Conservation (phyloP, 1,140 invertebrate genomes). For the Cyrtorhinus lividipennis region DNA sequence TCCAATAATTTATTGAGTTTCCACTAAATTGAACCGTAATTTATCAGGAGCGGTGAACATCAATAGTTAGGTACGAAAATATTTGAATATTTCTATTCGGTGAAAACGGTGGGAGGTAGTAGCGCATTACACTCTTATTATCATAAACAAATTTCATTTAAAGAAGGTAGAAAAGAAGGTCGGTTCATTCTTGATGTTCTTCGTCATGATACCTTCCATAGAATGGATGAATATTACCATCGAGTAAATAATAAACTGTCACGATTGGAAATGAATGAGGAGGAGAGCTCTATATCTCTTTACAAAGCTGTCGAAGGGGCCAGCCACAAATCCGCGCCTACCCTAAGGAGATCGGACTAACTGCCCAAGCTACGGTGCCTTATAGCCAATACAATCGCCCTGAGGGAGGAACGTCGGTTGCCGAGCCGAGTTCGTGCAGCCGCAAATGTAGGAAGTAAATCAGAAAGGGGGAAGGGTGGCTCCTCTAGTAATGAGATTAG, state of each 20-base stretch:
- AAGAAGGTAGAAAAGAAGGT: no score
- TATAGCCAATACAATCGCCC: neutral
- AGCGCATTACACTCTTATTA: no score
- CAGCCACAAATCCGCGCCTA: neutral
- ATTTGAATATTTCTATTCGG: no score
- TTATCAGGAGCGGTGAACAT: no score
- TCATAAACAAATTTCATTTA: no score
- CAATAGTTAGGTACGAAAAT: no score
- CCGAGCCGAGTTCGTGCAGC: neutral
- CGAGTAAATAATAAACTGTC: neutral
- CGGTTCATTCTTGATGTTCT: no score
- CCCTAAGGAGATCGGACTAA: neutral
- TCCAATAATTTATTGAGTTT: no score
- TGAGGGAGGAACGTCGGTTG: neutral
- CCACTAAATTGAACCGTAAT: no score
- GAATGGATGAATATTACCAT: no score
- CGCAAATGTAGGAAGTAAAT: slow-evolving; percentile 1
- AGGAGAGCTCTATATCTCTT: neutral
- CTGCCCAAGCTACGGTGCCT: neutral
- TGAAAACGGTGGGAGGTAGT: no score
- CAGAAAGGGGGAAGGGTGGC: neutral
- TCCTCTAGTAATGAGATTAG: neutral
- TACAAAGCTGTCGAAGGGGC: neutral
- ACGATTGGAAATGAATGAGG: neutral
- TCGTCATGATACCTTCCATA: no score